Evolutionary conservation across 2,113 vertebrate species (phyloP), one percentile per base, ranked within the genome.

Genomic region (Atractosteus spatula): DNA sequence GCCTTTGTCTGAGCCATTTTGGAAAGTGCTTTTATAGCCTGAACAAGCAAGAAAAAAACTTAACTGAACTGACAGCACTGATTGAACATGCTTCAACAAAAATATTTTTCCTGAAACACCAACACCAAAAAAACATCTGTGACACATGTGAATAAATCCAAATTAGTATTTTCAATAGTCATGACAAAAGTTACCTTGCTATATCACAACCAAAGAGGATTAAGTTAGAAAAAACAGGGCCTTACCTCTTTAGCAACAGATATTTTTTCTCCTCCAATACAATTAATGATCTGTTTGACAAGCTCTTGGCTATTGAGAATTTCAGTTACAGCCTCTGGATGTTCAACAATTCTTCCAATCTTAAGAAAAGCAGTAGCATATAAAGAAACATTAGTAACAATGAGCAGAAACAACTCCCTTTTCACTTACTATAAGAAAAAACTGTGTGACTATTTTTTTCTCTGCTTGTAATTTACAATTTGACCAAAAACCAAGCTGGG

Each of bases 241-340:
- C 7, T 89, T 71, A 98, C 97, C 92, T 94, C 91, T 84, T 97
- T 97, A 8, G 95, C 95, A 78, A 98, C 93, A 7, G 93, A 88
- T n/a, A 99, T 92, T 74, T 94, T 94, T 74, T 99, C 96, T 6
- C 80, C 92, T 55, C 87, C 86, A 8, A 99, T 94, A 84, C 94
- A 95, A 44, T 84, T 86, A 63, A 99, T 93, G 10, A 97, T 88
- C 0, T 91, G 89, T 70, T 51, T 85, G 14, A 98, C 74, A 8
- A 98, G 77, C 11, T 94, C 92, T 0, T 87, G 80, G 68, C 88
- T 93, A 83, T 85, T 93, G 47, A 95, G 85, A 72, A 98, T 86
- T 82, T 95, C 89, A 14, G 83, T 85, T 42, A 93, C 56, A 13
- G 94, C 94, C 3, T 90, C 91, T 0, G 90, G 76, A 74, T 94